Percentiles rank a stretch among this genome's conserved stretches.
Conservation (phyloP, 2,888 invertebrate species). For the Scaptomyza tumidula region DNA sequence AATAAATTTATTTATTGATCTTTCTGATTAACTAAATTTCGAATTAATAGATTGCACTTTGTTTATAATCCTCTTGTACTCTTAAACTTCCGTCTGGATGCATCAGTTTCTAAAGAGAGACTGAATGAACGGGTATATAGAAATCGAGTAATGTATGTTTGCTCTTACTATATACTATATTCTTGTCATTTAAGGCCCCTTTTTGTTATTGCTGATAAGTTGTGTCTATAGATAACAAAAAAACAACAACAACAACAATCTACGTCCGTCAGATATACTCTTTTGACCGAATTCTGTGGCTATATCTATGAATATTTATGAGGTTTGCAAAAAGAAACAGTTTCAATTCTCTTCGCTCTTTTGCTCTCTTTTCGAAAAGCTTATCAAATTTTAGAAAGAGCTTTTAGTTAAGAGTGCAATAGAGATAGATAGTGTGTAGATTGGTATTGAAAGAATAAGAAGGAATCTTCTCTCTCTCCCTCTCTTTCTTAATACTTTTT, state of each 20-base stretch:
- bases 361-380: neutral
- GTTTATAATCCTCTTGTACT: slow-evolving; percentile 4
- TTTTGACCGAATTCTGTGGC: slow-evolving; percentile 4
- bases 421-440: neutral
- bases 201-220: slow-evolving; percentile 56
- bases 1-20: neutral
- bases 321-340: neutral
- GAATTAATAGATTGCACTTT: slow-evolving; percentile 13
- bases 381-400: slow-evolving; percentile 16
- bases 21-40: too few relatives aligned
- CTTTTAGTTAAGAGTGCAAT: slow-evolving; percentile 14
- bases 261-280: slow-evolving; percentile 24
- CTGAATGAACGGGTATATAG: slow-evolving; percentile 38
- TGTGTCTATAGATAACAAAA: slow-evolving; percentile 59
- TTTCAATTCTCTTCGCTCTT: slow-evolving; percentile 12
- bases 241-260: too few relatives aligned
- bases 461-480: too few relatives aligned
- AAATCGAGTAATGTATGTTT: slow-evolving; percentile 13
- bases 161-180: slow-evolving; percentile 35
- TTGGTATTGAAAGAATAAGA: too few relatives aligned
- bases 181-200: slow-evolving; percentile 35
- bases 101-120: slow-evolving; percentile 62
- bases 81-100: slow-evolving; percentile 57
- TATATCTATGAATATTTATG: neutral
- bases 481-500: neutral